Percentiles rank a stretch among this genome's conserved stretches.
Conservation (phyloP, 2,888 invertebrate species). For the Leptinotarsa tumamoca region DNA sequence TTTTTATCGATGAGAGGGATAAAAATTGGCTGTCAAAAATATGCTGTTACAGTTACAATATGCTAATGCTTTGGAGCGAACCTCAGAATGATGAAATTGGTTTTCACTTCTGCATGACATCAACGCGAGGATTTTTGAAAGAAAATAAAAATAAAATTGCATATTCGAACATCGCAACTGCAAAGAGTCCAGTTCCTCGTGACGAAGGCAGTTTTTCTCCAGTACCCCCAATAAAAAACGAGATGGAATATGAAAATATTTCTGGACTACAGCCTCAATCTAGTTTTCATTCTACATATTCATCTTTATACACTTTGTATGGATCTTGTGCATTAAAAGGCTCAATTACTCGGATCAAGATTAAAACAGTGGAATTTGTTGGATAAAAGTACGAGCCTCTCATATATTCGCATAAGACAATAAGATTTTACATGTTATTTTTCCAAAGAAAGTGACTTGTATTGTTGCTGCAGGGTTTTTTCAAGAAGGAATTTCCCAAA, state of each 20-base stretch:
- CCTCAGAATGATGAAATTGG: constrained; percentile 18
- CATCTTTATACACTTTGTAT: not conserved
- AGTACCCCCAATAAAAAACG: not conserved
- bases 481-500: too few species aligned
- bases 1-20: constrained; percentile 13
- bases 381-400: not conserved
- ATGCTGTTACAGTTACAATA: constrained; percentile 2
- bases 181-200: not conserved
- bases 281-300: constrained; percentile 7
- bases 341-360: not conserved
- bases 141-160: constrained; percentile 16
- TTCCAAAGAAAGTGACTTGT: too few species aligned
- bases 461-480: too few species aligned
- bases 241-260: not conserved
- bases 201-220: not conserved
- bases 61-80: constrained; percentile 6
- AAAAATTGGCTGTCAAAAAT: not conserved
- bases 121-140: constrained; percentile 1
- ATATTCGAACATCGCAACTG: constrained; percentile 2
- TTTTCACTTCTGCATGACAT: constrained; percentile 12
- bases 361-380: not conserved
- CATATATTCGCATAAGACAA: not conserved
- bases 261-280: not conserved
- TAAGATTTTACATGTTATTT: not conserved
- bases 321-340: not conserved